phyloP scores from a whole-genome alignment of 2,888 invertebrate genomes.

The Scelioninae gen. 2 region DNA sequence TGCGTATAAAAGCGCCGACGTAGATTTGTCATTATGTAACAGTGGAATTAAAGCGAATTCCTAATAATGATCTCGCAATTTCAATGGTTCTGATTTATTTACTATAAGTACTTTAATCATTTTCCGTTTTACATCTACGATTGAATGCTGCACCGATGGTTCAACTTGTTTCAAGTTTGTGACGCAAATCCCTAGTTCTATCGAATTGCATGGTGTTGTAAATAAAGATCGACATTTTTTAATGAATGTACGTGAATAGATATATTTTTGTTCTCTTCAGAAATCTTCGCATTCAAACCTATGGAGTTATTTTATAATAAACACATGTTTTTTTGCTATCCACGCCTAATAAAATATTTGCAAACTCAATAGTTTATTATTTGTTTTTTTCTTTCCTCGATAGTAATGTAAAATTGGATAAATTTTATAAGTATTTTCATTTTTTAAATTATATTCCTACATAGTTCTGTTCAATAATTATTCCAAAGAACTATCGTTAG shows the following conservation, averaged over 20 bases:
- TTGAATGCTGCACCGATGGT: no score
- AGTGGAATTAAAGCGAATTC: constrained; percentile 20
- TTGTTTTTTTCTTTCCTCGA: background rate
- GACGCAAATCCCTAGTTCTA: constrained; percentile 13
- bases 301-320: constrained; percentile 6
- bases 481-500: constrained; percentile 15
- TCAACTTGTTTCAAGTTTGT: constrained; percentile 2
- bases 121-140: constrained; percentile 13
- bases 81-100: background rate
- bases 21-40: constrained; percentile 23
- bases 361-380: constrained; percentile 12
- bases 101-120: constrained; percentile 16
- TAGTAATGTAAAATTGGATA: constrained; percentile 14
- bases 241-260: constrained; percentile 2
- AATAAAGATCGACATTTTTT: constrained; percentile 11
- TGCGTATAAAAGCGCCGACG: no score
- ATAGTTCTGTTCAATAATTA: constrained; percentile 18
- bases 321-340: constrained; percentile 9
- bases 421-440: background rate
- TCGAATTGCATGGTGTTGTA: constrained; percentile 19
- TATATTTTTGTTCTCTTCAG: background rate
- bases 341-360: background rate
- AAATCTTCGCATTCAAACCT: constrained; percentile 12
- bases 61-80: background rate
- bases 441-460: constrained; percentile 8